Evolutionary conservation across 2,797 vertebrate species (phyloP).

Genomic region (Oophaga sylvatica): DNA sequence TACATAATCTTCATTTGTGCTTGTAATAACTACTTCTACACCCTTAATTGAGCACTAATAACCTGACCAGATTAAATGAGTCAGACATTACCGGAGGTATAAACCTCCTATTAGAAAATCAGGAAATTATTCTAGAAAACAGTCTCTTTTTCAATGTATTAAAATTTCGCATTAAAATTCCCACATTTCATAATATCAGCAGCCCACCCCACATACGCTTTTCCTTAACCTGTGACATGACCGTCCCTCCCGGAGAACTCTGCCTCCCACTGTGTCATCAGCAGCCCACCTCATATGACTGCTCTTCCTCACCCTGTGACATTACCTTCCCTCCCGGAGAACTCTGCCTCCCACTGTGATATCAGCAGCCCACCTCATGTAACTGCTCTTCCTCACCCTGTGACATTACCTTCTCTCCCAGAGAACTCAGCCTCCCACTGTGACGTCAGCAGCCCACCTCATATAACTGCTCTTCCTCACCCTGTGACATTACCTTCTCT

Average conservation of each 20-base stretch:
- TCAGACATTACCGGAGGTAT: background rate
- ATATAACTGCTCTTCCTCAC: background rate
- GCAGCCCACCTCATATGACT: too few species aligned
- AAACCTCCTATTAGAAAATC: background rate
- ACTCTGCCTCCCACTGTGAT: too few species aligned
- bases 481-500: background rate
- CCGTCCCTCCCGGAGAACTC: too few species aligned
- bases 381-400: too few species aligned
- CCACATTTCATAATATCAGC: too few species aligned
- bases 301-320: too few species aligned
- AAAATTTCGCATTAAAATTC: background rate
- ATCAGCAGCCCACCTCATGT: too few species aligned
- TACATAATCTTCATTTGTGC: background rate
- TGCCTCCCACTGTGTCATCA: too few species aligned
- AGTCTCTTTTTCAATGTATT: background rate
- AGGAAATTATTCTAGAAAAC: background rate
- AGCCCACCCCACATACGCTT: too few species aligned
- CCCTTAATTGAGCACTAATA: background rate
- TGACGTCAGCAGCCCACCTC: background rate
- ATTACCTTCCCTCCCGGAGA: too few species aligned
- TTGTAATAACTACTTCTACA: background rate
- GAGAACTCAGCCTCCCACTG: background rate
- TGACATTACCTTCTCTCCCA: too few species aligned
- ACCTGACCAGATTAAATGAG: background rate
- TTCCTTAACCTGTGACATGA: background rate